A percentile compares a stretch with the other conserved stretches of the same genome.
Evolutionary conservation across 2,113 vertebrate genomes (phyloP).

Genomic region (Phoxinus phoxinus): DNA sequence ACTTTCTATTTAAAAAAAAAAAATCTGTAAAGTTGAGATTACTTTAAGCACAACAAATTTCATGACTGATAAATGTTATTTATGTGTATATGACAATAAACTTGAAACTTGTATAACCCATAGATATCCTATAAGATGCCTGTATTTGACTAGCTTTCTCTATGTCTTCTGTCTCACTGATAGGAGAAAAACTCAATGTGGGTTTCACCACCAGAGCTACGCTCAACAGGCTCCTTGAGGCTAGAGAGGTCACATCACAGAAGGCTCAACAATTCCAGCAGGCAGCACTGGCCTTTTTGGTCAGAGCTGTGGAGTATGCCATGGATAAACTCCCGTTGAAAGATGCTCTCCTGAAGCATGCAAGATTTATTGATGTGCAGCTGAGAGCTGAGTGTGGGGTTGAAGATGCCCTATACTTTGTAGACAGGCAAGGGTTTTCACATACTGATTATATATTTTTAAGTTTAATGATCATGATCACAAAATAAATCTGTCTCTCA

Average conservation of each 20-base stretch:
- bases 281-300: background rate
- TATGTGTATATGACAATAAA: background rate
- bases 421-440: conserved; percentile 16
- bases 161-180: background rate
- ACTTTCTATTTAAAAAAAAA: background rate
- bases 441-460: conserved; percentile 5
- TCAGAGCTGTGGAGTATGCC: background rate
- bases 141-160: background rate
- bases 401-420: conserved; percentile 8
- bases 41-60: background rate
- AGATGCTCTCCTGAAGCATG: conserved; percentile 20
- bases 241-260: background rate
- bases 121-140: background rate
- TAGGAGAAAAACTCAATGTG: conserved; percentile 1
- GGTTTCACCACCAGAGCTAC: background rate
- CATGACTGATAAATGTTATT: conserved; percentile 1
- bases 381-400: background rate
- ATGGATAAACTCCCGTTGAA: background rate
- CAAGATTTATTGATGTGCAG: conserved; percentile 10
- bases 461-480: background rate
- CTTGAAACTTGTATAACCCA: background rate
- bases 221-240: background rate
- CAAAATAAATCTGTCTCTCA: conserved; percentile 18
- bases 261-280: background rate
- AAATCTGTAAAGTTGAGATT: background rate